Percentiles rank a stretch among this genome's conserved stretches.
Evolutionary conservation across 2,797 vertebrate species (phyloP).

Genomic region (Falco biarmicus): DNA sequence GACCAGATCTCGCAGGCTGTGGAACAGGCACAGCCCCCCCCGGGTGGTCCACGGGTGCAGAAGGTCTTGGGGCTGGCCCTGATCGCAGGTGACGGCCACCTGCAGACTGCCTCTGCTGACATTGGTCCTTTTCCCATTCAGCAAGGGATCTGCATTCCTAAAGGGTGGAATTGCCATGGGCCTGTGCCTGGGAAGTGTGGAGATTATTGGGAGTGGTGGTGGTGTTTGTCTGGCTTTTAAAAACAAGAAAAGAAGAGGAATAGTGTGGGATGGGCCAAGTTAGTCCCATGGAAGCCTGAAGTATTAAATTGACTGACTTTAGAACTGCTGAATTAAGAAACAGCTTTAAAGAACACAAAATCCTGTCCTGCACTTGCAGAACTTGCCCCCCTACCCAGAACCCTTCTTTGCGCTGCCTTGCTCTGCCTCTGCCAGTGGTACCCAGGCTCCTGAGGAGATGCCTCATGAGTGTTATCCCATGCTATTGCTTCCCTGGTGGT

Average conservation of each 20-base stretch:
- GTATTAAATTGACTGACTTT: not conserved
- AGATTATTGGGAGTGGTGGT: not conserved
- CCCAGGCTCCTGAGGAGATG: not conserved
- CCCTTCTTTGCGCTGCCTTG: not conserved
- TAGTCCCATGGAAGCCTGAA: not conserved
- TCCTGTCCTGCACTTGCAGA: not conserved
- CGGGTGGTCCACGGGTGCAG: not conserved
- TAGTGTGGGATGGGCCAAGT: not conserved
- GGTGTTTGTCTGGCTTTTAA: not conserved
- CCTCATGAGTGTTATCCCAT: rapidly evolving
- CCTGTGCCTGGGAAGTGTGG: no score
- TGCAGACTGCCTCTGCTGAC: not conserved
- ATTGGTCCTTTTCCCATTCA: not conserved
- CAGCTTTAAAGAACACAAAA: not conserved
- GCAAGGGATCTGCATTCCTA: not conserved
- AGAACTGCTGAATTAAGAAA: not conserved
- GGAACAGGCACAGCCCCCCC: not conserved
- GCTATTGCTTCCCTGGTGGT: not conserved
- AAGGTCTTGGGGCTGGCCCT: not conserved
- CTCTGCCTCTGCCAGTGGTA: not conserved
- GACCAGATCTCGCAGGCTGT: not conserved
- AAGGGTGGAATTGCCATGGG: not conserved
- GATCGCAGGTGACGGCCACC: not conserved
- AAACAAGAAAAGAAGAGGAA: not conserved
- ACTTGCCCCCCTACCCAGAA: not conserved